phyloP scores from a whole-genome alignment of 1,140 invertebrate genomes.

The Aleiodes sp. region DNA sequence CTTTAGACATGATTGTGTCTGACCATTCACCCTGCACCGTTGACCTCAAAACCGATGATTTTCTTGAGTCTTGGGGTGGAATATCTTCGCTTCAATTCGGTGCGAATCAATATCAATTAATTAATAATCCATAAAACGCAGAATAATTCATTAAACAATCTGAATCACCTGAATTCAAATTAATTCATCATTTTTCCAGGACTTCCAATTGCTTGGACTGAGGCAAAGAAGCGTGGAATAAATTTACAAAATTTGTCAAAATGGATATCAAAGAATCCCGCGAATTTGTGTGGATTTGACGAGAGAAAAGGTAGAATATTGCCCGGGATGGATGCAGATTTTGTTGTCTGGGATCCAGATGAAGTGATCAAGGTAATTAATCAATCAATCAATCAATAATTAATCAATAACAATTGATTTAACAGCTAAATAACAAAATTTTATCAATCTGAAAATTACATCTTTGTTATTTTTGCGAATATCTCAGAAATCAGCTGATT shows the following conservation, averaged over 20 bases:
- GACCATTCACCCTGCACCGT: conserved; percentile 80
- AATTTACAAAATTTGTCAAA: conserved; percentile 68
- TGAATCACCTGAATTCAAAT: no score
- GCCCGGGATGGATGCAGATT: conserved; percentile 75
- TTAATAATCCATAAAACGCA: not conserved
- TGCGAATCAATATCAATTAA: conserved; percentile 50
- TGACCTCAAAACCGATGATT: conserved; percentile 71
- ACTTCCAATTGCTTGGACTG: conserved; percentile 75
- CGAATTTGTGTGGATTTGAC: conserved; percentile 70
- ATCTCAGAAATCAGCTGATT: no score
- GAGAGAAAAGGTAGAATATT: conserved; percentile 70
- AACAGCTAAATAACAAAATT: no score
- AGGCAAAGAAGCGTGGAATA: conserved; percentile 64
- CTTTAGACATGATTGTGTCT: conserved; percentile 75
- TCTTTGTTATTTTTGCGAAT: no score
- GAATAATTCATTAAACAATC: no score
- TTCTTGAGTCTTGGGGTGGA: conserved; percentile 77
- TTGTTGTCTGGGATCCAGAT: conserved; percentile 77
- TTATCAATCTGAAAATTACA: no score
- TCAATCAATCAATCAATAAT: no score
- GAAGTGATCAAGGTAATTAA: conserved; percentile 65
- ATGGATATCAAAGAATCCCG: conserved; percentile 71
- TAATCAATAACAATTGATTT: no score
- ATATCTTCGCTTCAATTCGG: conserved; percentile 79
- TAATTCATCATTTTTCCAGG: conserved; percentile 58